Conservation (phyloP, 1,140 invertebrate genomes). For the Drosophila mojavensis region DNA sequence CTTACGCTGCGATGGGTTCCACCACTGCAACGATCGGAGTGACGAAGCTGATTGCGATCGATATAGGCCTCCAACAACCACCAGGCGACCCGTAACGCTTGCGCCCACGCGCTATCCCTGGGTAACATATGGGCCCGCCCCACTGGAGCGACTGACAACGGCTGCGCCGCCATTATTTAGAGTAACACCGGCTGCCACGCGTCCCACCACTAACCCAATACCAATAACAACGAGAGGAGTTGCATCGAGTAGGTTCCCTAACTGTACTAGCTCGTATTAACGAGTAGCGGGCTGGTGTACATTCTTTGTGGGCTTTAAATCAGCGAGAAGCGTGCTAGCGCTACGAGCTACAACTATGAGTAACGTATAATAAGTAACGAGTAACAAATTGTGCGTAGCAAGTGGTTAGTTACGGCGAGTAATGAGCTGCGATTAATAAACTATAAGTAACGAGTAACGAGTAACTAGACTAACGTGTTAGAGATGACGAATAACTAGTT, state of each 20-base stretch:
- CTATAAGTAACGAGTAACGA: background rate
- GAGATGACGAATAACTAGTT: background rate
- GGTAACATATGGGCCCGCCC: background rate
- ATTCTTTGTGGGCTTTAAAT: background rate
- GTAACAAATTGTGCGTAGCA: no score
- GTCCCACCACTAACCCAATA: constrained; percentile 66
- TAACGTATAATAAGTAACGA: no score
- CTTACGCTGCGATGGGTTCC: constrained; percentile 90
- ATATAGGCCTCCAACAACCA: constrained; percentile 38
- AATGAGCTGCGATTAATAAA: background rate
- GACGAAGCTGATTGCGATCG: constrained; percentile 88
- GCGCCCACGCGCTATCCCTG: constrained; percentile 9
- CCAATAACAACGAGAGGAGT: constrained; percentile 40
- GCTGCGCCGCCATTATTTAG: constrained; percentile 4
- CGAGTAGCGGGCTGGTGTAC: background rate
- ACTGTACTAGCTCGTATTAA: background rate
- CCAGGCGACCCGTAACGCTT: constrained; percentile 12
- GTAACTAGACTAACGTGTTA: background rate
- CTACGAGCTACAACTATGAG: no score
- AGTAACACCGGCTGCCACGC: constrained; percentile 6
- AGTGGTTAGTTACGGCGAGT: background rate
- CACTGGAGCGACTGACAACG: constrained; percentile 25
- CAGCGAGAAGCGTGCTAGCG: no score
- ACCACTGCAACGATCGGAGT: constrained; percentile 89
- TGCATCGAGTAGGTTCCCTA: constrained; percentile 61